Evolutionary conservation across 2,797 vertebrate genomes (phyloP).

Genomic region (Pseudotriccus pelzelni): DNA sequence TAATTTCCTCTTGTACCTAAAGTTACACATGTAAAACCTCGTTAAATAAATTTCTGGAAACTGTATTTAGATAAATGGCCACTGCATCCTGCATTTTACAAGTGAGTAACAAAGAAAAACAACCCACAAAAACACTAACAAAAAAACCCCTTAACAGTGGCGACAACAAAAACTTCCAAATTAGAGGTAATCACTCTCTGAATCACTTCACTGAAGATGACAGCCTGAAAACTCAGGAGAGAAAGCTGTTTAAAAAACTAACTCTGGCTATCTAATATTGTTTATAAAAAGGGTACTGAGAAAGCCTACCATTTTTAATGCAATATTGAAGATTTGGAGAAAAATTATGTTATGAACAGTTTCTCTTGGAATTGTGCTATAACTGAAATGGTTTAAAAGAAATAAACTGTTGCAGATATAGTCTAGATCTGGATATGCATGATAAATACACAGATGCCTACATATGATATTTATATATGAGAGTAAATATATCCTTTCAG

Average conservation of each 20-base stretch:
- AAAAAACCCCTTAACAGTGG: rapidly evolving
- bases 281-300: background rate
- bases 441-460: background rate
- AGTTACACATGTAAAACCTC: background rate
- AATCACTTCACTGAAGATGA: background rate
- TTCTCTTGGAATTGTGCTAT: background rate
- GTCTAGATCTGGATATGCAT: background rate
- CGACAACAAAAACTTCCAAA: background rate
- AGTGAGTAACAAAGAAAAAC: background rate
- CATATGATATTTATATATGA: background rate
- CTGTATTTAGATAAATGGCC: background rate
- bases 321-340: background rate
- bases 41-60: background rate
- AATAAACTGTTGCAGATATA: background rate
- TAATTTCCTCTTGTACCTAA: background rate
- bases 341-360: background rate
- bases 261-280: background rate
- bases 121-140: background rate
- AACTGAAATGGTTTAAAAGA: background rate
- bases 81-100: background rate
- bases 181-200: background rate
- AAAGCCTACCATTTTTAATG: background rate
- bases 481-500: background rate
- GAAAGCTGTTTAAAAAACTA: background rate
- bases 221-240: background rate